phyloP scores from a whole-genome alignment of 2,113 vertebrate species.

The Physeter macrocephalus region DNA sequence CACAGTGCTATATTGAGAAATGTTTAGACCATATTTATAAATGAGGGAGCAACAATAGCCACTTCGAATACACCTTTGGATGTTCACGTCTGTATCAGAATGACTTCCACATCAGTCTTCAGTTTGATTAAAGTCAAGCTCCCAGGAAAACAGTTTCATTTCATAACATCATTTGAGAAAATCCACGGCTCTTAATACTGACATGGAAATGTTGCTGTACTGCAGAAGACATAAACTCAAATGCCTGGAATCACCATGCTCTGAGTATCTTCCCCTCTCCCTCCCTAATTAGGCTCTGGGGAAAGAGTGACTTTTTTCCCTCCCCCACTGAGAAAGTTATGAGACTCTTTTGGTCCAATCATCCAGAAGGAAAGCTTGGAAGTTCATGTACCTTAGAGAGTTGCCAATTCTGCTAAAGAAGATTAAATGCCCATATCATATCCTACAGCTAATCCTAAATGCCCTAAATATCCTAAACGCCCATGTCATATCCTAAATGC shows the following conservation, averaged over 20 bases:
- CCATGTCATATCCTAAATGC: background rate
- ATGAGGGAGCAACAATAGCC: background rate
- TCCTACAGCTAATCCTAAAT: background rate
- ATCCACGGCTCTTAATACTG: background rate
- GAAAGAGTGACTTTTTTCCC: background rate
- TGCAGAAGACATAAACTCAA: background rate
- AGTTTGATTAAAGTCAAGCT: background rate
- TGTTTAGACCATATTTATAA: background rate
- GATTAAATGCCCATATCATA: conserved; percentile 33
- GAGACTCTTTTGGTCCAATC: conserved; percentile 46
- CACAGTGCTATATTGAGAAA: background rate
- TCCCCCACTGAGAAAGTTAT: conserved; percentile 28
- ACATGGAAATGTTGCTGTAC: background rate
- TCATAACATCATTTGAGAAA: background rate
- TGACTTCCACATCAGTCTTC: background rate
- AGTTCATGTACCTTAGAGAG: conserved; percentile 26
- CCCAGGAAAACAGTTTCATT: background rate
- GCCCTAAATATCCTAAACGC: no score
- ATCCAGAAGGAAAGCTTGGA: background rate
- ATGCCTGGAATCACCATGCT: background rate
- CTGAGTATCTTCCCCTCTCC: background rate
- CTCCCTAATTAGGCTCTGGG: background rate
- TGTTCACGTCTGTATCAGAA: background rate
- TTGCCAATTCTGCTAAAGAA: background rate
- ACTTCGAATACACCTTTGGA: background rate